Percentiles rank a stretch among this genome's conserved stretches.
These are phyloP conservation scores for Ispidina lecontei DNA, from an alignment of 2,797 vertebrate genomes.

Conservation along the genomic window DNA sequence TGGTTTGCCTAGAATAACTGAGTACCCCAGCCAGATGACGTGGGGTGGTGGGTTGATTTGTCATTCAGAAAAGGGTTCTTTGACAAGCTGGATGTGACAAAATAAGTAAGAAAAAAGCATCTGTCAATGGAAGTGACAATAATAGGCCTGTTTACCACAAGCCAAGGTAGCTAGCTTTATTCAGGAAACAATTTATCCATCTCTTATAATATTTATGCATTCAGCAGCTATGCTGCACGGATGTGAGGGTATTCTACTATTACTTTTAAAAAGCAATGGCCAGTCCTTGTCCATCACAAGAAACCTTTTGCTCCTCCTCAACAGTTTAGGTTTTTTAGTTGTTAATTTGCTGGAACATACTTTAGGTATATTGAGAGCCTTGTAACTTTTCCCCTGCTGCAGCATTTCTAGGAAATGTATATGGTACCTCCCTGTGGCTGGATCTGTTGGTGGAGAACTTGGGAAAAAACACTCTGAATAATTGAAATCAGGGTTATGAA, in stretches of 20 bases:
- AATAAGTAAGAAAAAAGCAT: neutral
- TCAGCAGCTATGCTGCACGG: neutral
- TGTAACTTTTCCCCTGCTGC: rapidly evolving
- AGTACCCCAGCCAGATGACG: rapidly evolving
- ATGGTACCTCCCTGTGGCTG: neutral
- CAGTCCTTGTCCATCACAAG: rapidly evolving
- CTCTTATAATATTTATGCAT: rapidly evolving
- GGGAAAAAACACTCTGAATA: neutral
- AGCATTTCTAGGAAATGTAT: rapidly evolving
- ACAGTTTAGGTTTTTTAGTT: neutral
- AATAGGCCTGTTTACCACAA: neutral
- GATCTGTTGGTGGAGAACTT: neutral
- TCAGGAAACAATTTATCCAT: neutral
- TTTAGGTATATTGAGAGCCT: rapidly evolving
- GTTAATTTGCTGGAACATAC: neutral
- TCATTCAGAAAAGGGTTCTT: too few relatives aligned
- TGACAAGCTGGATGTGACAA: neutral
- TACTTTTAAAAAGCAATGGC: neutral
- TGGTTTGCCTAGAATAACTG: rapidly evolving
- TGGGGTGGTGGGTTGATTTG: neutral
- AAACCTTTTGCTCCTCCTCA: neutral
- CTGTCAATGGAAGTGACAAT: neutral
- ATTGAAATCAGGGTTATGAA: neutral
- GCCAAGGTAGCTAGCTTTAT: neutral
- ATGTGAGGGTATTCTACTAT: neutral